Evolutionary conservation across 1,140 invertebrate species (phyloP), one percentile per base, ranked within the genome.

Genomic region (Bombyx mandarina): DNA sequence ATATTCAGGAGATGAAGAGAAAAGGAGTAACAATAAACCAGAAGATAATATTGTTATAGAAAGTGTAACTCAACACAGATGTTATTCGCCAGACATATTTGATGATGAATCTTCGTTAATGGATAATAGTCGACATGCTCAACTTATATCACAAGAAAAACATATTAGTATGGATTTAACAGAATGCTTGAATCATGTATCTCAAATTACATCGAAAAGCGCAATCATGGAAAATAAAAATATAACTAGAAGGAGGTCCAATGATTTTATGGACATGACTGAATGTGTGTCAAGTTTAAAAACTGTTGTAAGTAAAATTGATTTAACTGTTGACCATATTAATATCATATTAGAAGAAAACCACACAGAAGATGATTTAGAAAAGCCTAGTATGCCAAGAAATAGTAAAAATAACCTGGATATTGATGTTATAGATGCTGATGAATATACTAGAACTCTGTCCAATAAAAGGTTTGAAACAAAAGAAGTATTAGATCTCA

Each of bases 11-110:
- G 6, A 49, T 49, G 48, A 52, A 52, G 26, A 52, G 43, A 52
- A 6, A 42, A 42, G 26, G 43, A n/a, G 6, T 51, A 8, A 18
- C 5, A 51, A 50, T 26, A 50, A 50, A 42, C 35, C 35, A 7
- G n/a, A 8, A 52, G n/a, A 0, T 26, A n/a, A 12, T 49, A 7
- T 7, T 18, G 48, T 12, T n/a, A 52, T 18, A 35, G 26, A 35
- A 35, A 35, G 2, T 35, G 4, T 35, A 35, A 35, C 26, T 47
- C 49, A 52, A 45, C 45, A 65, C 12, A 73, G 79, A 73, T 77
- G 83, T 73, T 51, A 62, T 52, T 90, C 89, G 10, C 90, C 90
- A 46, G 90, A 90, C 75, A 70, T 90, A 54, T 90, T 90, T 80
- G 83, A 82, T 71, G 86, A 87, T 75, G 85, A 88, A 59, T 53